A percentile compares a stretch with the other conserved stretches of the same genome.
Evolutionary conservation across 2,888 invertebrate species (phyloP).

Genomic region (Cheilosia soror): DNA sequence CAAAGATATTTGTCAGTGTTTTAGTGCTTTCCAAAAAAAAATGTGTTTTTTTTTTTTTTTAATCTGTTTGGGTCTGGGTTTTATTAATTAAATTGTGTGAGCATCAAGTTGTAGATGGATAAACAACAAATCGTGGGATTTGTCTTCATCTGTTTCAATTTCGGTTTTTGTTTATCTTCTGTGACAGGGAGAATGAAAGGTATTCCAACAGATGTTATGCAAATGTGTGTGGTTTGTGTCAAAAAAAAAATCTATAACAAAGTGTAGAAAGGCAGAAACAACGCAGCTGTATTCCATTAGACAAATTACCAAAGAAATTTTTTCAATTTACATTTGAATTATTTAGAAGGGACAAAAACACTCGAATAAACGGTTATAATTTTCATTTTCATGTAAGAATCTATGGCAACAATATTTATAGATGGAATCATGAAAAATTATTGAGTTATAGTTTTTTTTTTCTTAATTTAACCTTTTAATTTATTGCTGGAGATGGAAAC

Average conservation of each 20-base stretch:
- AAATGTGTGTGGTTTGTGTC: background rate
- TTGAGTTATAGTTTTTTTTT: too few species aligned
- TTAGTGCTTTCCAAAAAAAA: slow-evolving; percentile 10
- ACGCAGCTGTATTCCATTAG: slow-evolving; percentile 1
- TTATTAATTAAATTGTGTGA: slow-evolving; percentile 27
- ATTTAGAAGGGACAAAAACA: background rate
- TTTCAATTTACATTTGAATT: slow-evolving; percentile 1
- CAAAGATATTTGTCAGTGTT: slow-evolving; percentile 22
- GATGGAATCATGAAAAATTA: too few species aligned
- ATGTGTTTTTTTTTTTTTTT: background rate
- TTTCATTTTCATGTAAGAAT: too few species aligned
- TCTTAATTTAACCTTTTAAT: too few species aligned
- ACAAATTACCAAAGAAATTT: slow-evolving; percentile 5
- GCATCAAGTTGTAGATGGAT: background rate
- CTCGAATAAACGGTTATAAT: too few species aligned
- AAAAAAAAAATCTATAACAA: background rate
- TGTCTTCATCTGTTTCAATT: slow-evolving; percentile 18
- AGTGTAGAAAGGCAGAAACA: background rate
- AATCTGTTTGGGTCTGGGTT: background rate
- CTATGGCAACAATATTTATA: too few species aligned
- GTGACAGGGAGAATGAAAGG: background rate
- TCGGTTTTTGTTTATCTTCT: slow-evolving; percentile 14
- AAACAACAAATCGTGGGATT: slow-evolving; percentile 3
- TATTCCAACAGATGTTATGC: background rate
- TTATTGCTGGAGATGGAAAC: too few species aligned